Percentiles rank a stretch among this genome's conserved stretches.
Conservation (phyloP, 2,797 vertebrate genomes). For the Vespertilio murinus region DNA sequence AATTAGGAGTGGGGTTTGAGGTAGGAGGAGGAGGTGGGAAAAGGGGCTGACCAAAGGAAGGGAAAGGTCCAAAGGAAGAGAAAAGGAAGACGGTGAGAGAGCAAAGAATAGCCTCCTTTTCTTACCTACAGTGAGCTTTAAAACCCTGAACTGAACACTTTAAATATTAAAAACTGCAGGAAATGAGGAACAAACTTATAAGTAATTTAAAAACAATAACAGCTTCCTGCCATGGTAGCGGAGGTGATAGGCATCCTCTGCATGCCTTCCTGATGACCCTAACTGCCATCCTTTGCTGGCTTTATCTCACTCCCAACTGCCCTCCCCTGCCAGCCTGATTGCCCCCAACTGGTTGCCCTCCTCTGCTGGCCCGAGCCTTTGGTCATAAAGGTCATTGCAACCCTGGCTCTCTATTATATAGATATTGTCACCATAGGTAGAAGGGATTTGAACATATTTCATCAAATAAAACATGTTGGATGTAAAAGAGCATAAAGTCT, state of each 20-base stretch:
- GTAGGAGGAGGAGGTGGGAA: not conserved
- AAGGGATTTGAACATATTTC: constrained; percentile 10
- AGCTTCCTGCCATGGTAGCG: not conserved
- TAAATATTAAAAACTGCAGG: not conserved
- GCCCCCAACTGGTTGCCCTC: no score
- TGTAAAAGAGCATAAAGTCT: not conserved
- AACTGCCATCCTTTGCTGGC: no score
- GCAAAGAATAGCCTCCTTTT: not conserved
- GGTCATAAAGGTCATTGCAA: no score
- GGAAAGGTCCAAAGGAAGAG: not conserved
- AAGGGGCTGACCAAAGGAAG: fast-evolving
- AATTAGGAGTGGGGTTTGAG: not conserved
- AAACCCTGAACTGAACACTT: not conserved
- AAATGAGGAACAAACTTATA: not conserved
- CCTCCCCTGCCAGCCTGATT: no score
- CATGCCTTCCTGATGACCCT: no score
- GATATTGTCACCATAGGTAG: not conserved
- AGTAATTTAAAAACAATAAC: constrained; percentile 36
- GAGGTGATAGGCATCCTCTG: not conserved
- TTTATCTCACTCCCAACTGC: no score
- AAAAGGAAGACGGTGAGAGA: not conserved
- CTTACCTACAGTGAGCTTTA: not conserved
- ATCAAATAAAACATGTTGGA: constrained; percentile 18
- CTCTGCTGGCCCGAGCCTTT: no score
- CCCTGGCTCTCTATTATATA: no score